Evolutionary conservation across 2,113 vertebrate genomes (phyloP).

Genomic region (Stigmatopora nigra): DNA sequence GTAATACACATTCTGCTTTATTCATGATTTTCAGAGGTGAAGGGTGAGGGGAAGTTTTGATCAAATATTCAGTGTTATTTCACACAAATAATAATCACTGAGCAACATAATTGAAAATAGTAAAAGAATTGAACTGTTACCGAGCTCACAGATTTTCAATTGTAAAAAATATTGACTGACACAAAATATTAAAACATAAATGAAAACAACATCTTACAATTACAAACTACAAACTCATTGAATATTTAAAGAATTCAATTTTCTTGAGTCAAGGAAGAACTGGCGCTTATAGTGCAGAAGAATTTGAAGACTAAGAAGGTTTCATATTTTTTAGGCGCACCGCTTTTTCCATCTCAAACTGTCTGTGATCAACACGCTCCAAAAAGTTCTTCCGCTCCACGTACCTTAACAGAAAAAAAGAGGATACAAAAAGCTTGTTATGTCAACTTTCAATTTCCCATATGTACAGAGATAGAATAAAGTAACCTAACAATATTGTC

Average conservation of each 20-base stretch:
- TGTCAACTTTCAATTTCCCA: neutral
- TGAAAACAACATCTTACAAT: neutral
- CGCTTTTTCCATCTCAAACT: conserved; percentile 86
- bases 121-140: neutral
- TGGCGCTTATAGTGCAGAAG: conserved; percentile 10
- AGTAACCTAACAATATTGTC: neutral
- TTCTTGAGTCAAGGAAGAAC: conserved; percentile 1
- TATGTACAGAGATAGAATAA: neutral
- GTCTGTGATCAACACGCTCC: conserved; percentile 90
- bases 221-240: conserved; percentile 22
- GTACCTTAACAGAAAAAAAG: conserved; percentile 71
- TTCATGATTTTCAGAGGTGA: neutral
- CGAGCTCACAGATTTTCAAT: neutral
- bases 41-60: neutral
- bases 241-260: conserved; percentile 26
- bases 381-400: conserved; percentile 95
- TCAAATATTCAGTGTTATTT: neutral
- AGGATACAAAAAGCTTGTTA: conserved; percentile 1
- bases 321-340: conserved; percentile 93
- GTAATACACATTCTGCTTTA: neutral
- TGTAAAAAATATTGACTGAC: neutral
- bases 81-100: neutral
- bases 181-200: neutral
- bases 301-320: conserved; percentile 51
- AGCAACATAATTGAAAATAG: neutral